Percentiles rank a stretch among this genome's conserved stretches.
Conservation (phyloP, 2,113 vertebrate species). For the Atrichornis clamosus region DNA sequence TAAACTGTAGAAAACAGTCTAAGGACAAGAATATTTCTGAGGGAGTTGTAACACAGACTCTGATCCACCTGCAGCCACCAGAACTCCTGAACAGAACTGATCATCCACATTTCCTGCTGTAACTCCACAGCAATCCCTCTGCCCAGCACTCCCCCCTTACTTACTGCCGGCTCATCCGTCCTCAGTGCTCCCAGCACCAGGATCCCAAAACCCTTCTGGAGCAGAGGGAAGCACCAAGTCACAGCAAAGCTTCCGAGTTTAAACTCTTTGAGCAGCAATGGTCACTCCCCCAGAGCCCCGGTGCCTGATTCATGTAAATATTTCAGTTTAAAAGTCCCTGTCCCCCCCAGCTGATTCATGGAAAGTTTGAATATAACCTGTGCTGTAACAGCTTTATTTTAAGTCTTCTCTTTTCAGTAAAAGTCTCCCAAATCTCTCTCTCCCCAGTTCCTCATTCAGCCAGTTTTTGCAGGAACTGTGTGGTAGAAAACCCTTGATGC, state of each 20-base stretch:
- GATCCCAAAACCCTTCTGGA: background rate
- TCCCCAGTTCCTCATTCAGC: background rate
- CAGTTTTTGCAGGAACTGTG: background rate
- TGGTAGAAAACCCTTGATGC: background rate
- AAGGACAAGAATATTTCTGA: background rate
- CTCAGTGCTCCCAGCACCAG: background rate
- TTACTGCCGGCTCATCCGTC: slow-evolving; percentile 38
- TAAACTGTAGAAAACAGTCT: background rate
- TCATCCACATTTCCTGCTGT: accelerated
- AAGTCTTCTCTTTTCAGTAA: background rate
- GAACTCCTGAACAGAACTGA: background rate
- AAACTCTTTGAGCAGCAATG: background rate
- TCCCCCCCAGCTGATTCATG: background rate
- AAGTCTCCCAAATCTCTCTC: background rate
- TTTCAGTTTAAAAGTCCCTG: slow-evolving; percentile 64
- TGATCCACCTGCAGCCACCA: background rate
- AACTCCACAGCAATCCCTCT: background rate
- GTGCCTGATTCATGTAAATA: slow-evolving; percentile 28
- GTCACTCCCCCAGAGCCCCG: slow-evolving; percentile 28
- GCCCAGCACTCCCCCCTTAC: background rate
- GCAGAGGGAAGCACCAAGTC: background rate
- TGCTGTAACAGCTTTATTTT: accelerated
- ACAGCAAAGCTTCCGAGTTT: background rate
- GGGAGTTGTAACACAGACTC: background rate
- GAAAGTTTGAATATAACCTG: background rate